Evolutionary conservation across 2,888 invertebrate species (phyloP), one percentile per base, ranked within the genome.

Genomic region (Pandemis cinnamomeana): DNA sequence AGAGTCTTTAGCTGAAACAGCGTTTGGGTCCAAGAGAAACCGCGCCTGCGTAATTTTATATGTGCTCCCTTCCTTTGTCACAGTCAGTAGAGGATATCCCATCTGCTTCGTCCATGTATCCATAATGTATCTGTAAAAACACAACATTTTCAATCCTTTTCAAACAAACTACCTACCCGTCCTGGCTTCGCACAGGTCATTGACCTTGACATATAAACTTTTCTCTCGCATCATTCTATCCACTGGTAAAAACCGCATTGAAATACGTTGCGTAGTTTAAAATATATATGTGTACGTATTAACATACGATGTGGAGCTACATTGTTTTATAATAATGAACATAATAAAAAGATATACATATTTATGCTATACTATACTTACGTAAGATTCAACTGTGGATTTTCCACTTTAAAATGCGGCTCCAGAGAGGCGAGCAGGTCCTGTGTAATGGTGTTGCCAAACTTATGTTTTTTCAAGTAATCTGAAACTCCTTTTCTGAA

Each of bases 31-130:
- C 2, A 95, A 92, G 11, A 98, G 91, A 89, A 97, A 98, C 78
- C 98, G 93, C 70, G 95, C 95, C 84, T 98, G 98, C 0, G 95
- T 96, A 5, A 98, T 89, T 5, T 91, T 91, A 77, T 95, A 96
- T 0, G 89, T 92, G 55, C 71, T 83, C 84, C 76, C 82, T 87
- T 11, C 86, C 89, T 67, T 89, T 91, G 84, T 86, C 0, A 97
- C 96, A 1, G 91, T 95, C 4, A 99, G 91, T 0, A 98, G 94
- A 0, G 98, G 98, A 82, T 96, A 97, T 0, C 98, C 98, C 96
- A 96, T 98, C 89, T 98, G 98, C 60, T 95, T 95, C 0, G 98
- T 98, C 97, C 98, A 99, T 0, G 98, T 98, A 83, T 97, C 96
- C 97, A 98, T 97, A 75, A 97, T 95, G 58, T 95, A 86, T 6